A percentile compares a stretch with the other conserved stretches of the same genome.
These are phyloP conservation scores for Ladona fulva DNA, from an alignment of 1,140 invertebrate genomes.

Conservation along the genomic window DNA sequence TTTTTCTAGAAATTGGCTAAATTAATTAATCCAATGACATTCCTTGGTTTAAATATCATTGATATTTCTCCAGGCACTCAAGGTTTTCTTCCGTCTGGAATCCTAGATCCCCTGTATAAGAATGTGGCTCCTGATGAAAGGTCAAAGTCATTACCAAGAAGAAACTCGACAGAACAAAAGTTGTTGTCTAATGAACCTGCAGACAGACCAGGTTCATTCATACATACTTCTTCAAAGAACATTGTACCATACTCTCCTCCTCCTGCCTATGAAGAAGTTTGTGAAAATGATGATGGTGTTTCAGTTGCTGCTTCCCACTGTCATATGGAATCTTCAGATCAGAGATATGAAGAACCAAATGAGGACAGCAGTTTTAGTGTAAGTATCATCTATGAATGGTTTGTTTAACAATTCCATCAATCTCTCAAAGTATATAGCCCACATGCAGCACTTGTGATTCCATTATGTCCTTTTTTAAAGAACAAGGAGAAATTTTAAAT, in stretches of 20 bases:
- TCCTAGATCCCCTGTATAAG: conserved; percentile 25
- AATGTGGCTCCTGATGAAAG: not conserved
- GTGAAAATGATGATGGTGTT: not conserved
- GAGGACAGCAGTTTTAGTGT: not conserved
- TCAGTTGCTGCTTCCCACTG: not conserved
- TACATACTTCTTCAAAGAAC: not conserved
- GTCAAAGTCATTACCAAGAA: not conserved
- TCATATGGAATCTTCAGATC: not conserved
- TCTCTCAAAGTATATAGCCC: no score
- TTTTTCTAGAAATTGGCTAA: not conserved
- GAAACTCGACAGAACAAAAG: not conserved
- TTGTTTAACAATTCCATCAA: no score
- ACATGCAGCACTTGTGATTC: no score
- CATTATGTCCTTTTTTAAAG: no score
- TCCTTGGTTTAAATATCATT: no score
- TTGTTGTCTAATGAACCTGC: not conserved
- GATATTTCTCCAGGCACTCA: conserved; percentile 21
- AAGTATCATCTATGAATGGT: not conserved
- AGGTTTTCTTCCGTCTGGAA: conserved; percentile 34
- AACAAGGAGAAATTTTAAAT: no score
- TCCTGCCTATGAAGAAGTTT: not conserved
- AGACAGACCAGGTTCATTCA: not conserved
- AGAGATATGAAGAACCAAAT: not conserved
- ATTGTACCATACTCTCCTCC: not conserved
- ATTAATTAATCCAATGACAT: no score